Evolutionary conservation across 1,140 invertebrate species (phyloP).

Genomic region (Ceratosolen solmsi): DNA sequence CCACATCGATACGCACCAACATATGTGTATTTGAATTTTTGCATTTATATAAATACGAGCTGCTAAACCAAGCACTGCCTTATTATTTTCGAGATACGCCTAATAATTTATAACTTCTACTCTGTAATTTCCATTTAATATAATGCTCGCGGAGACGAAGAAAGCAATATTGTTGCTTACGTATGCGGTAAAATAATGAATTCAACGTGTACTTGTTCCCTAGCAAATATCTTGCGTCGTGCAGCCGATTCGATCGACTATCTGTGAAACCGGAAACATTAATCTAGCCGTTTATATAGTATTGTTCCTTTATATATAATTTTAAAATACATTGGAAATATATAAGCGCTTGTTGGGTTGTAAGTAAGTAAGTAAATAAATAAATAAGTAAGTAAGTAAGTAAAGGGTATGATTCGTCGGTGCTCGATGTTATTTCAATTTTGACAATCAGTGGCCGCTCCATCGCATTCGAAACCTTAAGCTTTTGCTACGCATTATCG

Average conservation of each 20-base stretch:
- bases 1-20: too few species aligned
- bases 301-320: neutral
- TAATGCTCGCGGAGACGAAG: too few species aligned
- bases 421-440: too few species aligned
- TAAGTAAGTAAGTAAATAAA: too few species aligned
- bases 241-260: neutral
- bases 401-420: too few species aligned
- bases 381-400: too few species aligned
- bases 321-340: neutral
- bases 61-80: neutral
- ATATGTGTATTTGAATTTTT: neutral
- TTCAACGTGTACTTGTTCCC: neutral
- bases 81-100: neutral
- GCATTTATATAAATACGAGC: conserved; percentile 14
- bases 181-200: neutral
- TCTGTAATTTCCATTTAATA: neutral
- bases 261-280: conserved; percentile 12
- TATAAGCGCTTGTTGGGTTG: too few species aligned
- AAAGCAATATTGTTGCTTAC: too few species aligned
- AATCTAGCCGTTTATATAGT: neutral
- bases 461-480: too few species aligned
- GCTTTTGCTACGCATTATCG: too few species aligned
- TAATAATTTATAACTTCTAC: neutral
- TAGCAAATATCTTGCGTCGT: neutral
- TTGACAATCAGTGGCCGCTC: too few species aligned